These are phyloP conservation scores for Lithophane socia DNA, from an alignment of 2,888 invertebrate genomes.

Conservation along the genomic window DNA sequence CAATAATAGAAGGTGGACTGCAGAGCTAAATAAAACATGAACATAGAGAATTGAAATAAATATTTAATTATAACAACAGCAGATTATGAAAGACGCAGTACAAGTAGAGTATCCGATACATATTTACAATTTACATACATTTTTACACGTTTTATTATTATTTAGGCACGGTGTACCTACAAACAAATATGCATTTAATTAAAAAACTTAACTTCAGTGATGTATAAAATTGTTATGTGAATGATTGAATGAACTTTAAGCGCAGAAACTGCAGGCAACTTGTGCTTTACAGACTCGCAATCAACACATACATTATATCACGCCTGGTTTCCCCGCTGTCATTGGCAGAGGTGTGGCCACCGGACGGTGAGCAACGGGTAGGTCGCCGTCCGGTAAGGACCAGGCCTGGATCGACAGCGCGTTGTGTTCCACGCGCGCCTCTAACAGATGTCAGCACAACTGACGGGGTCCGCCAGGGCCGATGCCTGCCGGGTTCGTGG, in stretches of 20 bases:
- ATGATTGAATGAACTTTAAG: not conserved
- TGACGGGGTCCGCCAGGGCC: too few relatives aligned
- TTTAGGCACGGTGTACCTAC: conserved; percentile 60
- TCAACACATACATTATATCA: too few relatives aligned
- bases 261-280: too few relatives aligned
- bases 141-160: conserved; percentile 62
- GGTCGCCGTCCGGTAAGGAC: too few relatives aligned
- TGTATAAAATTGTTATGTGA: not conserved
- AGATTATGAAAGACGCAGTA: conserved; percentile 66
- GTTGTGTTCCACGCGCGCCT: too few relatives aligned
- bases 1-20: not conserved
- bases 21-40: conserved; percentile 55
- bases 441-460: too few relatives aligned
- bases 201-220: conserved; percentile 35
- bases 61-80: conserved; percentile 72
- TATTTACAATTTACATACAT: conserved; percentile 70
- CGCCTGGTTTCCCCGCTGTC: too few relatives aligned
- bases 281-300: too few relatives aligned
- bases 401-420: too few relatives aligned
- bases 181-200: conserved; percentile 31
- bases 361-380: too few relatives aligned
- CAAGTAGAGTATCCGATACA: conserved; percentile 63
- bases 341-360: too few relatives aligned
- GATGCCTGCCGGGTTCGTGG: too few relatives aligned
- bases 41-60: conserved; percentile 69